Conservation (phyloP, 2,888 invertebrate genomes). For the Germaria angustata region DNA sequence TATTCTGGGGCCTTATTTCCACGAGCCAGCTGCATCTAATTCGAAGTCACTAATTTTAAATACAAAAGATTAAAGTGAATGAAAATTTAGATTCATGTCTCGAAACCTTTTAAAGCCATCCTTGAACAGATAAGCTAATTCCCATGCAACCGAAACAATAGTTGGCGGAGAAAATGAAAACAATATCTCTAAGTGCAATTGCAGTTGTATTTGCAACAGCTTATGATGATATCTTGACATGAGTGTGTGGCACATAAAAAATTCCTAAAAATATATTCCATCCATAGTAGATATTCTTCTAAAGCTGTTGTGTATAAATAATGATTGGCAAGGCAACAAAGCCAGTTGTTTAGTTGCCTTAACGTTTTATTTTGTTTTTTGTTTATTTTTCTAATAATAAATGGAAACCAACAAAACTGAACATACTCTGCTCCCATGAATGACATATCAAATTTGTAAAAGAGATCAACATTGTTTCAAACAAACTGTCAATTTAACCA, state of each 20-base stretch:
- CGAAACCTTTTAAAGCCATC: background rate
- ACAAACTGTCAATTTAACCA: slow-evolving; percentile 50
- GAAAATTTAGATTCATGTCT: background rate
- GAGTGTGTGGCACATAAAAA: background rate
- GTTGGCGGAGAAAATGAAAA: background rate
- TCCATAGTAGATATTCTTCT: background rate
- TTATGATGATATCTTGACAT: slow-evolving; percentile 25
- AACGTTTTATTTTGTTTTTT: slow-evolving; percentile 43
- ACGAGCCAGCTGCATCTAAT: no score
- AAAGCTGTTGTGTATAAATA: slow-evolving; percentile 14
- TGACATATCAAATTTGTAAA: slow-evolving; percentile 33
- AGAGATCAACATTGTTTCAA: slow-evolving; percentile 27
- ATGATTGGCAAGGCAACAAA: slow-evolving; percentile 50
- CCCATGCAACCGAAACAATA: background rate
- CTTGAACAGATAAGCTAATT: background rate
- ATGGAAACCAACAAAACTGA: slow-evolving; percentile 5
- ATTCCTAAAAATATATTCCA: background rate
- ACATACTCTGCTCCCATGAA: slow-evolving; percentile 35
- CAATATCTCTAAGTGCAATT: slow-evolving; percentile 1
- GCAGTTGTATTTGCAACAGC: slow-evolving; percentile 16
- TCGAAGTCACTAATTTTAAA: background rate
- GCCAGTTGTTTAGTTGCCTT: slow-evolving; percentile 36
- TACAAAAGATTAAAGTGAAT: background rate
- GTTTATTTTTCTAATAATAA: background rate
- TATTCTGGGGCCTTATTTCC: no score